Base-by-base conservation (phyloP, 2,888 invertebrate genomes). In the Xanthorhoe spadicearia region DNA sequence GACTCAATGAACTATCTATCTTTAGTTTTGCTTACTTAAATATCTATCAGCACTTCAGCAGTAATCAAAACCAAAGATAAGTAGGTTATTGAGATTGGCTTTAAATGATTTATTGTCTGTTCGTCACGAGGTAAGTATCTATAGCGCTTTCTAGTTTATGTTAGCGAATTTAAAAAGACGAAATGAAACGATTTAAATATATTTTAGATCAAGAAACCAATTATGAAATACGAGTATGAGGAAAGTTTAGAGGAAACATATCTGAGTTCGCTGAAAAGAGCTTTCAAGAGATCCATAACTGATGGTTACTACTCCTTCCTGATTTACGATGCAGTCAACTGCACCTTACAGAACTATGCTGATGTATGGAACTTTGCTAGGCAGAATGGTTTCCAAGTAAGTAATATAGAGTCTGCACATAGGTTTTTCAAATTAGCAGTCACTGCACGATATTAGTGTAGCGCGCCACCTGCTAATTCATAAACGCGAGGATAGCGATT, bases 301-400 rank as follows among this genome's bases (percentile, higher is more conserved):
- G 98, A 98, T 88, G 97, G 97, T 66, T 97, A 97, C 84, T 99
- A 98, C 88, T 95, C 96, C 66, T 98, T 99, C 85, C 96, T 99
- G 75, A 97, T 99, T 83, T 95, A 97, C 51, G 99, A 99, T 88
- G 97, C 97, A 79, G 95, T 97, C 48, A 98, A 99, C 86, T 96
- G 97, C 70, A 96, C 96, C 81, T 93, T 97, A 17, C 95, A 95
- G 71, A 95, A 96, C 78, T 97, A 97, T 83, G 97, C 97, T 64
- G 97, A 98, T 82, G 96, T 98, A 94, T 97, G 97, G 95, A 97
- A 96, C 81, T 96, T 95, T 86, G 97, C 98, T 1, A 97, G 97
- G 83, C 96, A 96, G 74, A 95, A 95, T 85, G 96, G 97, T 58
- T 98, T 98, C 87, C 97, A 97, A 94, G 98, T 97, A 81, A 61